A percentile compares a stretch with the other conserved stretches of the same genome.
phyloP scores from a whole-genome alignment of 2,888 invertebrate species.

The Drosophila mimica region DNA sequence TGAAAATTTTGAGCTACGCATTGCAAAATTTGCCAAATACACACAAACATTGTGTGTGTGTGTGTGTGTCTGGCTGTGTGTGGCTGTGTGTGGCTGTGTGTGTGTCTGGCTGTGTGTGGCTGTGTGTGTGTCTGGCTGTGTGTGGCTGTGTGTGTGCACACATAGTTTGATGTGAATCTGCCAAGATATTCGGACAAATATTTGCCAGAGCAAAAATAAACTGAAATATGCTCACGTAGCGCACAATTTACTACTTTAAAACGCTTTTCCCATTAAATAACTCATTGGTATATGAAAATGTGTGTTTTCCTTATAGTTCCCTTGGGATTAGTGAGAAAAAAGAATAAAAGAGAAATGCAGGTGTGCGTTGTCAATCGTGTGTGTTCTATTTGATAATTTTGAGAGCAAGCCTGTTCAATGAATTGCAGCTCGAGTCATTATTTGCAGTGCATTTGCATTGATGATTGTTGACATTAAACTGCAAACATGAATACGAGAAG shows the following conservation, averaged over 20 bases:
- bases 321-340: background rate
- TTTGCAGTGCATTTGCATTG: conserved; percentile 73
- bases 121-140: background rate
- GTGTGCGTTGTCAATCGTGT: background rate
- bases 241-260: conserved; percentile 31
- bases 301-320: background rate
- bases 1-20: conserved; percentile 74
- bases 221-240: conserved; percentile 44
- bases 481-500: conserved; percentile 56
- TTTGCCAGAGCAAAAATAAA: conserved; percentile 61
- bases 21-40: conserved; percentile 59
- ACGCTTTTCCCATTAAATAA: conserved; percentile 28
- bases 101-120: background rate
- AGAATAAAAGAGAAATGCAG: background rate
- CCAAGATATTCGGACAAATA: conserved; percentile 75
- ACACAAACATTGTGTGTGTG: conserved; percentile 10
- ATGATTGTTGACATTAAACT: conserved; percentile 78
- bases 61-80: background rate
- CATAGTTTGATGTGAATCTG: conserved; percentile 56
- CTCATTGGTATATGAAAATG: background rate
- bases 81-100: background rate
- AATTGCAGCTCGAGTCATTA: conserved; percentile 41
- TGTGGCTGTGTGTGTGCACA: background rate
- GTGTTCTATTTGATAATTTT: conserved; percentile 27
- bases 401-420: conserved; percentile 25